Evolutionary conservation across 2,113 vertebrate species (phyloP).

Genomic region (Prionailurus bengalensis): DNA sequence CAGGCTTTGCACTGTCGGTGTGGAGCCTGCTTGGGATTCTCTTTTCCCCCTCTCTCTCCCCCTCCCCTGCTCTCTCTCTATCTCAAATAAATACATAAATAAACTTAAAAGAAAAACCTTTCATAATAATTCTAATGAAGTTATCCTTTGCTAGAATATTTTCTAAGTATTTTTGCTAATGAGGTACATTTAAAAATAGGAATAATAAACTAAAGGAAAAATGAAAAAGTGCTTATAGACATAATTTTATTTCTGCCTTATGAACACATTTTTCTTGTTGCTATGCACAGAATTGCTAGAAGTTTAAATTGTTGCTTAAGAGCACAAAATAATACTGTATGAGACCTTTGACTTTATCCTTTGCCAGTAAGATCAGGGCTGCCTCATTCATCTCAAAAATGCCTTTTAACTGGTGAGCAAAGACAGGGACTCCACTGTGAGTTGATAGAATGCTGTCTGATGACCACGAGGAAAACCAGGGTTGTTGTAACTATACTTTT

Average conservation of each 20-base stretch:
- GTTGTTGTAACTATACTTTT: conserved; percentile 14
- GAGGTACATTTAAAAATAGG: conserved; percentile 68
- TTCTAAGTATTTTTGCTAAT: conserved; percentile 72
- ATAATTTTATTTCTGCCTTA: conserved; percentile 71
- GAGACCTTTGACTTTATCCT: background rate
- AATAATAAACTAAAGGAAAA: conserved; percentile 64
- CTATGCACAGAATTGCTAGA: conserved; percentile 55
- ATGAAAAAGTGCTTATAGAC: conserved; percentile 70
- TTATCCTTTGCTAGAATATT: conserved; percentile 72
- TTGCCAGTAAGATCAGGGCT: conserved; percentile 44
- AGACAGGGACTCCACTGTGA: conserved; percentile 62
- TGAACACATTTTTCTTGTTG: conserved; percentile 77
- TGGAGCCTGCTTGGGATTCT: no score
- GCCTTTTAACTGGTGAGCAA: conserved; percentile 78
- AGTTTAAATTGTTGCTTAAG: conserved; percentile 50
- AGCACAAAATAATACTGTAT: conserved; percentile 32
- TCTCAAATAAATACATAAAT: no score
- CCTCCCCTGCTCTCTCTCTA: no score
- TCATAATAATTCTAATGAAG: conserved; percentile 71
- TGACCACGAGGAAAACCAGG: conserved; percentile 61
- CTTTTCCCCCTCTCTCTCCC: no score
- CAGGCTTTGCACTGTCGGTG: no score
- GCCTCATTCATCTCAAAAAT: conserved; percentile 68
- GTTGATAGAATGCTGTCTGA: conserved; percentile 76
- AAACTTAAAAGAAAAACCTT: conserved; percentile 52